These are phyloP conservation scores for Ephialtes manifestator DNA, from an alignment of 2,888 invertebrate species.

Conservation along the genomic window DNA sequence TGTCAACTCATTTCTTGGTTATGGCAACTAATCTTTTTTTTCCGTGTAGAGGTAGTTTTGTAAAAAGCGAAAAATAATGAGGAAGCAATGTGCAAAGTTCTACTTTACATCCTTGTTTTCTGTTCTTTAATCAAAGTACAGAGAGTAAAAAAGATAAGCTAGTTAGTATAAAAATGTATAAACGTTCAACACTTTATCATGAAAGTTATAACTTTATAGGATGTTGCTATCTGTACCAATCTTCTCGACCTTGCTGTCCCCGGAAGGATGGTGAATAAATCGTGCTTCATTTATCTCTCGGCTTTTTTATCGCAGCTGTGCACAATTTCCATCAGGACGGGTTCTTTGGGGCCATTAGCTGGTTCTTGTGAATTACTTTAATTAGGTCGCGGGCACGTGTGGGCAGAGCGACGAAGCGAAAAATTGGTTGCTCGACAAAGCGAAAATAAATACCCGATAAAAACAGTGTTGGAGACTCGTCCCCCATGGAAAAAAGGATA, in stretches of 20 bases:
- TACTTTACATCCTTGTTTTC: too few relatives aligned
- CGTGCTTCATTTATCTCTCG: slow-evolving; percentile 7
- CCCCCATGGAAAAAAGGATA: too few relatives aligned
- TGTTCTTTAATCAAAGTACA: neutral
- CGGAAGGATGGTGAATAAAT: slow-evolving; percentile 12
- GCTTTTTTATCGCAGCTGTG: neutral
- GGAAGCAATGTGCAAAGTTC: too few relatives aligned
- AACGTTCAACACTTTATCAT: slow-evolving; percentile 6
- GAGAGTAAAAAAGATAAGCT: neutral
- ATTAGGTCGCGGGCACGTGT: slow-evolving; percentile 33
- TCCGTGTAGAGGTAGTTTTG: too few relatives aligned
- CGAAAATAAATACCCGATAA: slow-evolving; percentile 12
- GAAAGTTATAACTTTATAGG: slow-evolving; percentile 21
- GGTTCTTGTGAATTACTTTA: slow-evolving; percentile 32
- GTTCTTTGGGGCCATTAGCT: neutral
- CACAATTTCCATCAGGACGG: slow-evolving; percentile 18
- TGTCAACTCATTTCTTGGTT: too few relatives aligned
- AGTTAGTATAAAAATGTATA: neutral
- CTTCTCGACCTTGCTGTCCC: slow-evolving; percentile 18
- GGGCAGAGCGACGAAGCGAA: slow-evolving; percentile 10
- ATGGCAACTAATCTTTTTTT: too few relatives aligned
- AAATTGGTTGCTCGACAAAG: neutral
- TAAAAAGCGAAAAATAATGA: too few relatives aligned
- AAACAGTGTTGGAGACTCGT: neutral
- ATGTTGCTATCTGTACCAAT: slow-evolving; percentile 12